Percentiles rank a stretch among this genome's conserved stretches.
phyloP scores from a whole-genome alignment of 2,888 invertebrate species.

The Tipula lateralis region DNA sequence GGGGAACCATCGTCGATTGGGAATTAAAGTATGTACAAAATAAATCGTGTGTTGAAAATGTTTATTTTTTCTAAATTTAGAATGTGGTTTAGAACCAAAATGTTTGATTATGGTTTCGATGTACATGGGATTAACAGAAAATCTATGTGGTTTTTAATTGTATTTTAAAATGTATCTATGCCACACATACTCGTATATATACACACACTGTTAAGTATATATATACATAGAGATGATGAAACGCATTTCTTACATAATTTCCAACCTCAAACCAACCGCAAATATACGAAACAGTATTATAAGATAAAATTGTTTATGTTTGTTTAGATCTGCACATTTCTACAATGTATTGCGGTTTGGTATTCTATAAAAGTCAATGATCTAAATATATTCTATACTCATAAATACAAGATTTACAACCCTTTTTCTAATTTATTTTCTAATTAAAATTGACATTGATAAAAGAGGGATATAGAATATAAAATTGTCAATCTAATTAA shows the following conservation, averaged over 20 bases:
- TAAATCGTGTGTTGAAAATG: not conserved
- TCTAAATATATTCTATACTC: not conserved
- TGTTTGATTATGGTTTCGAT: constrained; percentile 9
- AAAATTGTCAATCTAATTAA: not conserved
- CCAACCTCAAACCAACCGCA: not conserved
- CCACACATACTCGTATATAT: no score
- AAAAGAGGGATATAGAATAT: not conserved
- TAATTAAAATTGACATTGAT: constrained; percentile 16
- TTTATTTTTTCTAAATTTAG: not conserved
- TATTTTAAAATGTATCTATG: not conserved
- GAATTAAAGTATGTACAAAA: not conserved
- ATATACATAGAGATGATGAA: not conserved
- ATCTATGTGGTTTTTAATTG: not conserved
- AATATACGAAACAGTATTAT: not conserved
- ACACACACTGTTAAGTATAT: not conserved
- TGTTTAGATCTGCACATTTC: not conserved
- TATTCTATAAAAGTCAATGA: not conserved
- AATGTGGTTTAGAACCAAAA: not conserved
- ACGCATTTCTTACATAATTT: not conserved
- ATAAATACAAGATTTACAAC: not conserved
- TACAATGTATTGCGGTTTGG: not conserved
- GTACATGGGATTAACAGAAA: not conserved
- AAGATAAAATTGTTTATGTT: not conserved
- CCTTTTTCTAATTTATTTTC: constrained; percentile 11
- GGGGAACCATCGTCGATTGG: not conserved